Percentiles rank a stretch among this genome's conserved stretches.
Evolutionary conservation across 2,888 invertebrate genomes (phyloP).

Genomic region (Villa cingulata): DNA sequence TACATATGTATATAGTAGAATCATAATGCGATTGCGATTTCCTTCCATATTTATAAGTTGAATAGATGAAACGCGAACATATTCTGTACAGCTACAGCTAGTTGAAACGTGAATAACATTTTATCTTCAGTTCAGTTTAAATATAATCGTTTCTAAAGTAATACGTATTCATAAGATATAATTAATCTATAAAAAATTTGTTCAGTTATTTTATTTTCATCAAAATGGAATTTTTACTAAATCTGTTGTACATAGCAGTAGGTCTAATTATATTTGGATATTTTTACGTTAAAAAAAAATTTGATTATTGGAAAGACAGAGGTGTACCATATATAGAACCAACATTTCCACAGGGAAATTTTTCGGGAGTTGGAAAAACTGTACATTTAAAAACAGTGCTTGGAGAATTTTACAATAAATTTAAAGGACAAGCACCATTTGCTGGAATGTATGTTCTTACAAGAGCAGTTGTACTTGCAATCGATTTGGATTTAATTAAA

Average conservation of each 20-base stretch:
- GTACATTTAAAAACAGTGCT: conserved; percentile 20
- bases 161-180: no score
- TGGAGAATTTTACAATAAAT: conserved; percentile 19
- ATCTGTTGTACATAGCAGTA: background rate
- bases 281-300: background rate
- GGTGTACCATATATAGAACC: conserved; percentile 25
- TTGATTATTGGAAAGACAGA: conserved; percentile 14
- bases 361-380: conserved; percentile 17
- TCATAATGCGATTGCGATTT: no score
- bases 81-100: no score
- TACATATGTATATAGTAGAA: no score
- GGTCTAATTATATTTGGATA: background rate
- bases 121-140: no score
- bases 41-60: no score
- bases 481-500: conserved; percentile 20
- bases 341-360: conserved; percentile 20
- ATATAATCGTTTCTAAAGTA: no score
- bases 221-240: conserved; percentile 28
- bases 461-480: conserved; percentile 14
- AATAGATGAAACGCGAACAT: no score
- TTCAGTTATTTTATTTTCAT: no score
- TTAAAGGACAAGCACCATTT: conserved; percentile 25
- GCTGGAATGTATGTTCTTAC: conserved; percentile 18
- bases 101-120: no score
- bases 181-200: no score